A percentile compares a stretch with the other conserved stretches of the same genome.
phyloP scores from a whole-genome alignment of 2,888 invertebrate species.

The Enchytraeus crypticus region DNA sequence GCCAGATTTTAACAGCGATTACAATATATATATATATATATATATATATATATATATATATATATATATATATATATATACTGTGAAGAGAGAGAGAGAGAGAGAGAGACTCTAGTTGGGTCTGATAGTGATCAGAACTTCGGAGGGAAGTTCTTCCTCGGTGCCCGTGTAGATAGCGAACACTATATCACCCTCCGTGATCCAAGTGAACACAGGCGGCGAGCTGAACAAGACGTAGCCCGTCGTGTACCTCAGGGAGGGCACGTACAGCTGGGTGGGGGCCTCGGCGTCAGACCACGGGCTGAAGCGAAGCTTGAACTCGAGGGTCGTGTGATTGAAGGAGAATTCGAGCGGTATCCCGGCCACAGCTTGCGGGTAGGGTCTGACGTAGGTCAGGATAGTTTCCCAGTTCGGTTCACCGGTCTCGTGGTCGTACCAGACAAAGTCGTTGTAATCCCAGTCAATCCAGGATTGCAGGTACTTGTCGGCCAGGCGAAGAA shows the following conservation, averaged over 20 bases:
- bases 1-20: no score
- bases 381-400: slow-evolving; percentile 19
- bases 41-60: no score
- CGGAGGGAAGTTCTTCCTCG: not conserved
- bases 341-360: slow-evolving; percentile 22
- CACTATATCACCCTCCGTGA: not conserved
- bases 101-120: no score
- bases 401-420: slow-evolving; percentile 5
- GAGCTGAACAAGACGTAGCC: slow-evolving; percentile 12
- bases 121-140: not conserved
- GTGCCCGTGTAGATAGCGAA: slow-evolving; percentile 1
- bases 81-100: no score
- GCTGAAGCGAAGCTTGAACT: slow-evolving; percentile 20
- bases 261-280: slow-evolving; percentile 30
- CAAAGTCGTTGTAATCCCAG: slow-evolving; percentile 30
- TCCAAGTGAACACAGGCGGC: not conserved
- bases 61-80: no score
- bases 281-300: slow-evolving; percentile 12
- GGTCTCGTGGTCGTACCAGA: slow-evolving; percentile 16
- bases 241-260: slow-evolving; percentile 22
- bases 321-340: slow-evolving; percentile 20
- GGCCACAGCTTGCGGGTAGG: slow-evolving; percentile 29
- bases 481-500: slow-evolving; percentile 26
- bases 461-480: slow-evolving; percentile 31
- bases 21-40: no score